Percentiles rank a stretch among this genome's conserved stretches.
phyloP scores from a whole-genome alignment of 2,113 vertebrate genomes.

The Vulpes vulpes region DNA sequence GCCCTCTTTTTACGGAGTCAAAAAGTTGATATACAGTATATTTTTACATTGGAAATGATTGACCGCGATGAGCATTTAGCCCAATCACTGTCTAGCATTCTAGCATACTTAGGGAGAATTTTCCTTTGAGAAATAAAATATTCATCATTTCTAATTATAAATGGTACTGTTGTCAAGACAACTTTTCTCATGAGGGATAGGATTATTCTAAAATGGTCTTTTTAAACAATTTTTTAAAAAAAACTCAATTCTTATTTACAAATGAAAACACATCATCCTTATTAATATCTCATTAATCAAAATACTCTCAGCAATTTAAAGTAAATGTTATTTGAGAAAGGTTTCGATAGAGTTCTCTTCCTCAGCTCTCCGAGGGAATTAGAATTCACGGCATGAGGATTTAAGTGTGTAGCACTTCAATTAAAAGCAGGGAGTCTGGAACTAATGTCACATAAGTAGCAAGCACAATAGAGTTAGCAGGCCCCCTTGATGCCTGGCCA shows the following conservation, averaged over 20 bases:
- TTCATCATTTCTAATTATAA: slow-evolving; percentile 82
- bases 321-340: not conserved
- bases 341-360: not conserved
- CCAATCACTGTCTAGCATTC: slow-evolving; percentile 56
- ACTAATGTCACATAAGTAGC: slow-evolving; percentile 19
- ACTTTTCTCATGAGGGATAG: slow-evolving; percentile 75
- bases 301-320: slow-evolving; percentile 13
- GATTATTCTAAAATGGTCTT: slow-evolving; percentile 72
- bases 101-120: slow-evolving; percentile 62
- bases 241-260: slow-evolving; percentile 64
- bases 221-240: slow-evolving; percentile 8
- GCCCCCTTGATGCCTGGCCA: not conserved
- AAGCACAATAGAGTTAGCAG: not conserved
- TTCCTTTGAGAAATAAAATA: slow-evolving; percentile 82
- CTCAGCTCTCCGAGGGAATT: slow-evolving; percentile 5
- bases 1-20: not conserved
- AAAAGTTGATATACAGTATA: not conserved
- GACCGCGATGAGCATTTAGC: slow-evolving; percentile 49
- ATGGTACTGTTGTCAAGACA: slow-evolving; percentile 80
- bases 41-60: slow-evolving; percentile 65
- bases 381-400: slow-evolving; percentile 6
- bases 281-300: slow-evolving; percentile 61
- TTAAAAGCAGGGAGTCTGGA: slow-evolving; percentile 39
- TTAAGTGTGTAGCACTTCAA: slow-evolving; percentile 54
- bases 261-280: slow-evolving; percentile 45